A percentile compares a stretch with the other conserved stretches of the same genome.
These are phyloP conservation scores for Lampris incognitus DNA, from an alignment of 2,113 vertebrate genomes.

Conservation along the genomic window DNA sequence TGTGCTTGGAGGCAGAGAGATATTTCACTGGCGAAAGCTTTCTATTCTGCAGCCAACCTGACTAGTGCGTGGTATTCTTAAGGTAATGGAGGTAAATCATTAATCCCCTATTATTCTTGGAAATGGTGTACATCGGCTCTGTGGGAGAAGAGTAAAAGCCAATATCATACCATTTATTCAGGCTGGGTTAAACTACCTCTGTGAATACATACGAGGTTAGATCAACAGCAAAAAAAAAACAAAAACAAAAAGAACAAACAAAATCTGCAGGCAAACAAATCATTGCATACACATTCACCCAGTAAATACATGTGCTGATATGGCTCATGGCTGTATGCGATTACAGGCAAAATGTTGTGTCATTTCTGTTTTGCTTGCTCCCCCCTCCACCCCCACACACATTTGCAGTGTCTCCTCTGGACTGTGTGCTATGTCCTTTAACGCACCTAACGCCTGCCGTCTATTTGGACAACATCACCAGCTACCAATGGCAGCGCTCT, in stretches of 20 bases:
- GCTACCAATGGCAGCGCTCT: constrained; percentile 61
- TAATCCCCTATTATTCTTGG: constrained; percentile 53
- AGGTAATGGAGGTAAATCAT: constrained; percentile 54
- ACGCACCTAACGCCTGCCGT: constrained; percentile 57
- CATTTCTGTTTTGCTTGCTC: constrained; percentile 22
- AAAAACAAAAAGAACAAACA: neutral
- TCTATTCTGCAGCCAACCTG: constrained; percentile 57
- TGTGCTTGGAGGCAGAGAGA: neutral
- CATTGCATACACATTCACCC: constrained; percentile 11
- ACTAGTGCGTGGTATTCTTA: constrained; percentile 49
- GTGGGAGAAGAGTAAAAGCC: constrained; percentile 19
- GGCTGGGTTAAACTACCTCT: constrained; percentile 17
- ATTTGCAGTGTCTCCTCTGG: constrained; percentile 53
- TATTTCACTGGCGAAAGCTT: constrained; percentile 16
- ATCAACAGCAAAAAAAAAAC: constrained; percentile 11
- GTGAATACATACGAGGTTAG: constrained; percentile 3
- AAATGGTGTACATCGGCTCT: constrained; percentile 38
- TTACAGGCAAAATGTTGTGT: constrained; percentile 29
- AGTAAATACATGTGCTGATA: constrained; percentile 2
- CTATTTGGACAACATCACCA: constrained; percentile 70
- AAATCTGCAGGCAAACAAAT: constrained; percentile 9
- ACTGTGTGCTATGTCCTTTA: constrained; percentile 64
- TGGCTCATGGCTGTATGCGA: neutral
- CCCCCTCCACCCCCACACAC: constrained; percentile 19
- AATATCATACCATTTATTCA: constrained; percentile 52